phyloP scores from a whole-genome alignment of 2,888 invertebrate species.

The Dryobotodes eremita region DNA sequence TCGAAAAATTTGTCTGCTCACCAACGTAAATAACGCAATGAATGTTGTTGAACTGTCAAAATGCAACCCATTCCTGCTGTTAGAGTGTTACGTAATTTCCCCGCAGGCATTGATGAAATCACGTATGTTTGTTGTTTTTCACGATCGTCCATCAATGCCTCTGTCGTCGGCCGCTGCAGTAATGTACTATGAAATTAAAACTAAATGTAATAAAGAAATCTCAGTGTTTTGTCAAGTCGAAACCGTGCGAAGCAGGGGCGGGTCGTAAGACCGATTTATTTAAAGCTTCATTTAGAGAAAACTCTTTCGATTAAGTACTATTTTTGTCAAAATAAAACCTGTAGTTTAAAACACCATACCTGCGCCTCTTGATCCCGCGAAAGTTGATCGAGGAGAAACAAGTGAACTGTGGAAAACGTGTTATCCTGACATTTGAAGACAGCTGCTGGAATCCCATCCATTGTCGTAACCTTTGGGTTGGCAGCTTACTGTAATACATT shows the following conservation, averaged over 20 bases:
- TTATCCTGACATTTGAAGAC: conserved; percentile 53
- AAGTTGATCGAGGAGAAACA: conserved; percentile 30
- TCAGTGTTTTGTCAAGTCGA: background rate
- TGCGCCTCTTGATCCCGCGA: background rate
- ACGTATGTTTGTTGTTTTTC: too few species aligned
- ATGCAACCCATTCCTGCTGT: too few species aligned
- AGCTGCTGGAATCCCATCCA: conserved; percentile 18
- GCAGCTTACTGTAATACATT: conserved; percentile 9
- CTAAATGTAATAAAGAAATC: background rate
- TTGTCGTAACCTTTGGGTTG: conserved; percentile 38
- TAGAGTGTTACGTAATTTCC: too few species aligned
- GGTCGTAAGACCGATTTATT: background rate
- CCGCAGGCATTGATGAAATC: too few species aligned
- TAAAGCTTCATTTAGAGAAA: background rate
- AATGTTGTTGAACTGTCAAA: too few species aligned
- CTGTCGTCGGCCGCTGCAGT: too few species aligned
- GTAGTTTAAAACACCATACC: background rate
- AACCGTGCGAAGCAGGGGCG: background rate
- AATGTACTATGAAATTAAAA: too few species aligned
- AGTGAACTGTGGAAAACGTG: conserved; percentile 37
- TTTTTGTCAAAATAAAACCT: background rate
- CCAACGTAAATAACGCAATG: too few species aligned
- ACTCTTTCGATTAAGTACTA: background rate
- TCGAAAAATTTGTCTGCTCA: too few species aligned
- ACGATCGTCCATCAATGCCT: too few species aligned